These are phyloP conservation scores for Tonatia bakeri DNA, from an alignment of 2,113 vertebrate species.

Conservation along the genomic window DNA sequence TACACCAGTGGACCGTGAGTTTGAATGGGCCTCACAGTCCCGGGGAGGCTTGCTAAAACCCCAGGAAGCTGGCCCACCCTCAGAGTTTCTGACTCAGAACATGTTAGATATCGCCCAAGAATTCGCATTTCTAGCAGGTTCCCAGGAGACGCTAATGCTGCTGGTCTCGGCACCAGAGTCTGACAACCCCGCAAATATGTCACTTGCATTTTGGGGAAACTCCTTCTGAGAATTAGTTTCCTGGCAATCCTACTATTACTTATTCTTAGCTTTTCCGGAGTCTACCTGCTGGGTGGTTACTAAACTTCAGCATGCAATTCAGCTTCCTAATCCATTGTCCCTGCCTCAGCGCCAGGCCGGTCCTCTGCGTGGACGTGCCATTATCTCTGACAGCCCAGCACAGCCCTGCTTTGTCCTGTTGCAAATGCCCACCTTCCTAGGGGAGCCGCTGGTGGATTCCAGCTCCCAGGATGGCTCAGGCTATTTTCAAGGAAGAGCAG, in stretches of 20 bases:
- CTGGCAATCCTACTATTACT: neutral
- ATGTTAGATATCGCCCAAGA: neutral
- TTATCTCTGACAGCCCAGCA: neutral
- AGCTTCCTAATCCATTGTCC: neutral
- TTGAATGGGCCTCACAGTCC: neutral
- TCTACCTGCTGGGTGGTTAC: neutral
- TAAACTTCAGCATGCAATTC: neutral
- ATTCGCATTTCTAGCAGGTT: neutral
- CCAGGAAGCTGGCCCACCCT: neutral
- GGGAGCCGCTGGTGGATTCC: neutral
- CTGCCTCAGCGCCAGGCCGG: neutral
- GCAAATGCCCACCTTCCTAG: neutral
- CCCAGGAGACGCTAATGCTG: neutral
- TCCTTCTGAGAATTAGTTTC: neutral
- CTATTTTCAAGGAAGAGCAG: neutral
- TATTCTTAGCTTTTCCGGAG: neutral
- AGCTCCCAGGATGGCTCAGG: neutral
- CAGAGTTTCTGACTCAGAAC: neutral
- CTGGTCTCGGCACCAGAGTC: neutral
- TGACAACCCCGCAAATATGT: neutral
- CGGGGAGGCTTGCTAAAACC: neutral
- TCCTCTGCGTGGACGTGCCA: neutral
- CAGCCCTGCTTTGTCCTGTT: neutral
- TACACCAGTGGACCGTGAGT: neutral
- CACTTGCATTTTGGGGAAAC: neutral